Percentiles rank a stretch among this genome's conserved stretches.
phyloP scores from a whole-genome alignment of 2,797 vertebrate genomes.

The Lindbergichthys nudifrons region DNA sequence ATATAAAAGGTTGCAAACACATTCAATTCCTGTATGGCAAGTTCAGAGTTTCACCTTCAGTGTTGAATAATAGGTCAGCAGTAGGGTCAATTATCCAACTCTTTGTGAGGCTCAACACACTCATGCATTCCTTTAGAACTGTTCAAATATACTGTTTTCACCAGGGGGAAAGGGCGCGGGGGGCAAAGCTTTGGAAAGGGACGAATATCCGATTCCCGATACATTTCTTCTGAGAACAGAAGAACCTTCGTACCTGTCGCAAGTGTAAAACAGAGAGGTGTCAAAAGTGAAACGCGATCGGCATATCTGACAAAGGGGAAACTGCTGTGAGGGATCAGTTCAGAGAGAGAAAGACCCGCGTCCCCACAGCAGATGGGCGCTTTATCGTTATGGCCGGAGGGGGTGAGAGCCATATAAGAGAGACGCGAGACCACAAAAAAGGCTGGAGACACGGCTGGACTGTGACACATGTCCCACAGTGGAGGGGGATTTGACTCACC shows the following conservation, averaged over 20 bases:
- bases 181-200: constrained; percentile 64
- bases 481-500: constrained; percentile 71
- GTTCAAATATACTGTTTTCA: constrained; percentile 64
- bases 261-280: constrained; percentile 77
- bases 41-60: constrained; percentile 24
- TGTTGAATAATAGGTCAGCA: constrained; percentile 53
- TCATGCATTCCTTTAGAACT: constrained; percentile 62
- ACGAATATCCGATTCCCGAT: constrained; percentile 64
- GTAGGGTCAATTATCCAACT: constrained; percentile 71
- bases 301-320: constrained; percentile 75
- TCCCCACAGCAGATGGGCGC: constrained; percentile 81
- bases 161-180: constrained; percentile 50
- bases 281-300: constrained; percentile 86
- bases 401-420: constrained; percentile 54
- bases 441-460: constrained; percentile 72
- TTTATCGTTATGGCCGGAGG: constrained; percentile 76
- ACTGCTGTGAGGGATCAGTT: constrained; percentile 79
- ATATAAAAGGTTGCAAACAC: constrained; percentile 3
- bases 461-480: constrained; percentile 83
- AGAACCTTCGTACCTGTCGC: constrained; percentile 76
- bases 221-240: constrained; percentile 74
- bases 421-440: constrained; percentile 80
- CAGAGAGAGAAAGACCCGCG: constrained; percentile 67
- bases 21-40: constrained; percentile 2
- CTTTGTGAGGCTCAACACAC: constrained; percentile 69